Evolutionary conservation across 1,140 invertebrate species (phyloP).

Genomic region (Drosophila bipectinata): DNA sequence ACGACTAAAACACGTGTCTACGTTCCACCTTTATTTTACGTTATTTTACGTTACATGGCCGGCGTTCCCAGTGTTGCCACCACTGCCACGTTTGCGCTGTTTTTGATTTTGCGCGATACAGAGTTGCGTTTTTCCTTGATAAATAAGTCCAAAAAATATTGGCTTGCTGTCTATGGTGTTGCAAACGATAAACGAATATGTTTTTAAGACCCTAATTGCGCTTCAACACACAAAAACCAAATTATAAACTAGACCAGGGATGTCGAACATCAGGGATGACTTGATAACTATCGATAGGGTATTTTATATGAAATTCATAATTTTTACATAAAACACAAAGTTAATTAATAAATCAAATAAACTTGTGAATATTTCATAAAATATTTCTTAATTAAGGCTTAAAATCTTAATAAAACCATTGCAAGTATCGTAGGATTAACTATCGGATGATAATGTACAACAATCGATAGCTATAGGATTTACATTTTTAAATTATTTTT

Average conservation of each 20-base stretch:
- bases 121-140: not conserved
- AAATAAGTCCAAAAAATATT: not conserved
- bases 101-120: not conserved
- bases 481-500: not conserved
- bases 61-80: conserved; percentile 77
- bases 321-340: too few relatives aligned
- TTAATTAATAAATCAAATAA: too few relatives aligned
- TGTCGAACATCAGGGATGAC: not conserved
- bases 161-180: not conserved
- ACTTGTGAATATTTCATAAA: too few relatives aligned
- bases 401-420: too few relatives aligned
- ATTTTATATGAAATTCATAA: too few relatives aligned
- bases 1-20: conserved; percentile 83
- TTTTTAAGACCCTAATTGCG: not conserved
- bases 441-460: too few relatives aligned
- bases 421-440: too few relatives aligned
- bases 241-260: too few relatives aligned
- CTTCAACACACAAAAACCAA: not conserved
- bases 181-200: not conserved
- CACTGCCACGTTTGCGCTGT: conserved; percentile 7
- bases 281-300: not conserved
- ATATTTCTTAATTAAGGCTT: too few relatives aligned
- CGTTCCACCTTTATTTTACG: conserved; percentile 60
- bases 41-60: conserved; percentile 83
- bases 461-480: not conserved